Evolutionary conservation across 2,113 vertebrate genomes (phyloP).

Genomic region (Xiphophorus couchianus): DNA sequence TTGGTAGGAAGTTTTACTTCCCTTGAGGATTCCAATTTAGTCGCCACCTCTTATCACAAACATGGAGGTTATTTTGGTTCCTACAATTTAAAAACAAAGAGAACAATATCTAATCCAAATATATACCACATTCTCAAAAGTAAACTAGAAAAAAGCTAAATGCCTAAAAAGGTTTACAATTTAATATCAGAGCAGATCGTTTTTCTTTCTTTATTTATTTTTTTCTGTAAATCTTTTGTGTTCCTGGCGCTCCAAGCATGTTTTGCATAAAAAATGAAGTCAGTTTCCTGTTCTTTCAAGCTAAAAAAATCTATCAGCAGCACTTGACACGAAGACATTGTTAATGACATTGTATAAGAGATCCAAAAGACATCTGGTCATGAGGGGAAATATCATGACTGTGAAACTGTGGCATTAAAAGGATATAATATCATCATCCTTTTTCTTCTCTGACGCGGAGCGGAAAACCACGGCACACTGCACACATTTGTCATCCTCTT

Average conservation of each 20-base stretch:
- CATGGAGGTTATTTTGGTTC: no score
- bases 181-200: background rate
- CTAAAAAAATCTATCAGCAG: background rate
- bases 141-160: background rate
- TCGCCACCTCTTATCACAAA: no score
- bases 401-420: constrained; percentile 19
- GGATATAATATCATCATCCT: constrained; percentile 21
- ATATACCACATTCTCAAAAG: no score
- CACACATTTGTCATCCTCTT: constrained; percentile 43
- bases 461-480: constrained; percentile 11
- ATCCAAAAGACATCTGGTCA: background rate
- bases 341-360: constrained; percentile 1
- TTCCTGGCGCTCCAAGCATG: background rate
- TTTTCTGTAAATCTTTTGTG: background rate
- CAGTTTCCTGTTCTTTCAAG: background rate
- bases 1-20: background rate
- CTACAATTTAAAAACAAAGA: no score
- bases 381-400: background rate
- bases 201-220: background rate
- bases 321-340: background rate
- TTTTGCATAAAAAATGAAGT: background rate
- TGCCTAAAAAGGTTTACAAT: background rate
- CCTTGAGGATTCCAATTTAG: background rate
- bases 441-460: constrained; percentile 23
- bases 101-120: no score